Evolutionary conservation across 2,888 invertebrate species (phyloP), one percentile per base, ranked within the genome.

Genomic region (Acleris cristana): DNA sequence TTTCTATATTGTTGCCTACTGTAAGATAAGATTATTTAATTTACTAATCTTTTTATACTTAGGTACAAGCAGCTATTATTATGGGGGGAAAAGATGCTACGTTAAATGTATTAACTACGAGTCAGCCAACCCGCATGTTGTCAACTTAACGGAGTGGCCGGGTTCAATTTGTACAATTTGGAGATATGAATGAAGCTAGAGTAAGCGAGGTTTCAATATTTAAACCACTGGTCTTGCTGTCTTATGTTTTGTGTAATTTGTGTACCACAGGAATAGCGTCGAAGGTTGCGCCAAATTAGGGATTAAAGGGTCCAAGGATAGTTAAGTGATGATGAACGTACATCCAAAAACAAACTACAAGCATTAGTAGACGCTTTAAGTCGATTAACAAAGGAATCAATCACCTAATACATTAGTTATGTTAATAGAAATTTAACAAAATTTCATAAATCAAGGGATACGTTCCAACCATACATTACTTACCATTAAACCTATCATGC

Each of bases 21-120:
- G 66, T 66, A 66, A 62, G 66, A 66, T 66, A 66, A 66, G 53
- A 62, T 62, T 66, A 66, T 66, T 66, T 66, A 66, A 66, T 62
- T 52, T 49, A 59, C 66, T 62, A 66, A 62, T 57, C 62, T 62
- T 61, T 64, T 48, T 55, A 55, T 60, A 60, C 55, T 44, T 61
- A 26, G 26, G 26, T 26, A 57, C 61, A 66, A 66, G 66, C 66
- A 66, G 66, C 66, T 66, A 66, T 57, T 62, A 45, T 44, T 55
- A 61, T 40, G 55, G 55, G 44, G 26, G 58, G 16, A 34, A 45
- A 45, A 26, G 10, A 48, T 18, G 58, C 21, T 58, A 54, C 6
- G 55, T 55, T 61, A 55, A 54, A 56, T 56, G 21, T 56, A 34
- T 30, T 65, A 52, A 19, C 60, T 23, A 55, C n/a, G 18, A 58